Evolutionary conservation across 1,140 invertebrate genomes (phyloP), one percentile per base, ranked within the genome.

Genomic region (Pogonus chalceus): DNA sequence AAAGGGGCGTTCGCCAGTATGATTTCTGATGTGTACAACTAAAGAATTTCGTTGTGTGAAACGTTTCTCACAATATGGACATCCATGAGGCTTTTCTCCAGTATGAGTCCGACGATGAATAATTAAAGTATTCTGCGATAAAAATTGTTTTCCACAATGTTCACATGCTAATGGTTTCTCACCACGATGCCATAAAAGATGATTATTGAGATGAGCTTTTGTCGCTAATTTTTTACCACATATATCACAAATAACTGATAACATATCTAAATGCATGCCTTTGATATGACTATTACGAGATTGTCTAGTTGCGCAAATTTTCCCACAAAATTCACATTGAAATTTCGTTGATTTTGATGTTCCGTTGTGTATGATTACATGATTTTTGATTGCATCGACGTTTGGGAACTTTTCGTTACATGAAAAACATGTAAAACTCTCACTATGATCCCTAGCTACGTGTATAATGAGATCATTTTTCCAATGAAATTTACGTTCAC

Each of bases 1-100:
- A 61, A 78, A 81, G 0, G 79, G 80, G 57, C 77, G 73, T 53
- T 65, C 56, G 37, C 65, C 65, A 48, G 65, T 67, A 49, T 67
- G 65, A 23, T 65, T 61, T 10, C 64, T 54, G n/a, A 67, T 66
- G 48, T 67, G 65, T n/a, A 64, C 7, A 10, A 16, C 18, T 18
- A 43, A 43, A 43, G 7, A 10, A 18, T 43, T 43, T 43, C 18
- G 7, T 18, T 43, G 37, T 18, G 37, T 43, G 18, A 43, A 43
- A 43, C 37, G 7, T 43, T 43, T 43, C 7, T 43, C 37, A 43
- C 37, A 43, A 9, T 12, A 43, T 4, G 37, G 7, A 43, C 37
- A 43, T 12, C 37, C 18, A 16, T 43, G 37, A 9, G 37, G 37
- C 18, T 18, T 9, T 18, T 43, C 37, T 4, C 37, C 37, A 3